Evolutionary conservation across 2,888 invertebrate genomes (phyloP).

Genomic region (Lasioglossum lativentre): DNA sequence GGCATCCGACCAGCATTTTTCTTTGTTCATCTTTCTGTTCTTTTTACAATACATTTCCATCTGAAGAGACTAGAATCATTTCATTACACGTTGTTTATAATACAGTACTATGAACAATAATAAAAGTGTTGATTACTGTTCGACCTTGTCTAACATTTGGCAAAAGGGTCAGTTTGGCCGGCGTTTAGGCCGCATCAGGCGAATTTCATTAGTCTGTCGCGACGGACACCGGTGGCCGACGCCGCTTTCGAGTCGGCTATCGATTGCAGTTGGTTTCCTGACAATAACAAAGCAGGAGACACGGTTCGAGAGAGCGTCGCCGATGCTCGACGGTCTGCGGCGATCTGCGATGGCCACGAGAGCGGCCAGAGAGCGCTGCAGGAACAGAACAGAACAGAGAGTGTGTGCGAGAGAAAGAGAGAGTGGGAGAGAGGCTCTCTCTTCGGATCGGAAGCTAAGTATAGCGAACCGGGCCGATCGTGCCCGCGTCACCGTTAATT

Average conservation of each 20-base stretch:
- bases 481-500: constrained; percentile 73
- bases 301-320: constrained; percentile 43
- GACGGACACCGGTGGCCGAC: neutral
- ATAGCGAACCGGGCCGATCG: constrained; percentile 71
- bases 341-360: constrained; percentile 16
- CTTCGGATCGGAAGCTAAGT: constrained; percentile 66
- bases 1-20: too few species aligned
- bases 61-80: too few species aligned
- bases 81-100: too few species aligned
- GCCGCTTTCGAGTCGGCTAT: constrained; percentile 22
- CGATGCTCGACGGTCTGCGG: constrained; percentile 17
- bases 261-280: constrained; percentile 55
- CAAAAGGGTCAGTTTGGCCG: neutral
- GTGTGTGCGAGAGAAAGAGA: neutral
- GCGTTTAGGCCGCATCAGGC: neutral
- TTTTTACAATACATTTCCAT: neutral
- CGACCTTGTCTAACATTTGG: neutral
- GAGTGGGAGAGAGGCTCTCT: neutral
- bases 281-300: constrained; percentile 59
- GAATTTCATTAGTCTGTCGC: constrained; percentile 31
- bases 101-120: neutral
- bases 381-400: constrained; percentile 2
- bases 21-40: too few species aligned
- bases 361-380: neutral
- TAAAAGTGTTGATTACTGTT: neutral